Base-by-base conservation (phyloP, 1,140 invertebrate species). In the Stegodyphus mimosarum region DNA sequence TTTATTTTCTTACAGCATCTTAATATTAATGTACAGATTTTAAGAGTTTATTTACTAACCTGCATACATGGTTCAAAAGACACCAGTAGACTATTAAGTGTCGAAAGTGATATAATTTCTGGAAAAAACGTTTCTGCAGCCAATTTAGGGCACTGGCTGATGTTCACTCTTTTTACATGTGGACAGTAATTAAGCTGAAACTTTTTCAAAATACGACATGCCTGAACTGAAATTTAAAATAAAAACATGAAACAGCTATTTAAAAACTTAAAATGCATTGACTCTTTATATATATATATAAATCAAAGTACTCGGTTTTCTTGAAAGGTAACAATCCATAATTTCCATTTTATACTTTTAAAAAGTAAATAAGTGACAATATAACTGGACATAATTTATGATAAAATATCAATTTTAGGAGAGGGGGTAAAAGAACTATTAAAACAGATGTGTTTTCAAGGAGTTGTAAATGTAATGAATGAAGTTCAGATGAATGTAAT, bases 81-180 rank as follows among this genome's bases (percentile, higher is more conserved):
- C n/a, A 87, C 66, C 17, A 84, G 11, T 9, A 83, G 6, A 50
- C 74, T 69, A 7, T 7, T 10, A 7, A 51, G 5, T 15, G 86
- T 7, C 17, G 33, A 6, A 15, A 85, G 50, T 13, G 15, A 15
- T 6, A 83, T 11, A 17, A 85, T 10, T 77, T 78, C 18, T 49
- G 52, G 52, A n/a, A 48, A 18, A 1, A 86, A 2, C 1, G 7
- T 7, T 17, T 66, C 48, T 5, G 79, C 13, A 33, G 10, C 50
- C 10, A 87, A n/a, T 60, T 87, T 87, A 9, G 86, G 86, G 70
- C 86, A 87, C 53, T 87, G 75, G 17, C 72, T 72, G 13, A 87
- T 72, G 69, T 73, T 69, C 7, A 87, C 17, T 53, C 67, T 48
- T 33, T 60, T 60, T 51, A 87, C 48, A 52, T 10, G 13, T 18